A percentile compares a stretch with the other conserved stretches of the same genome.
Conservation (phyloP, 2,888 invertebrate species). For the Limnephilus marmoratus region DNA sequence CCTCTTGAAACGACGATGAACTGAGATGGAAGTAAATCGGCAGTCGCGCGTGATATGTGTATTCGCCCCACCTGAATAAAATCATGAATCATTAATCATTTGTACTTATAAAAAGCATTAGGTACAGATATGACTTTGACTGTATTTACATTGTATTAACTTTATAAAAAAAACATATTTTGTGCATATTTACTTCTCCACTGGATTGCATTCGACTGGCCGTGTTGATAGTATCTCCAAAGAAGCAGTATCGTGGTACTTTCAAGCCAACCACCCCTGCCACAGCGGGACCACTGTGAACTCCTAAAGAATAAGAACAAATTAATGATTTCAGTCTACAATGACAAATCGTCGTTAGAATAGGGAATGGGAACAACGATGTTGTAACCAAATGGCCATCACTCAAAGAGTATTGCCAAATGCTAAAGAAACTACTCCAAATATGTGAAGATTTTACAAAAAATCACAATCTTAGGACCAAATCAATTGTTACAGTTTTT, state of each 20-base stretch:
- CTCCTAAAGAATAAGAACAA: slow-evolving; percentile 72
- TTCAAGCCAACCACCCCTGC: slow-evolving; percentile 92
- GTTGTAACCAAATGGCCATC: too few species aligned
- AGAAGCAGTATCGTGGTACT: slow-evolving; percentile 91
- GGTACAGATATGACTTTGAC: too few species aligned
- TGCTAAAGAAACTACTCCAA: too few species aligned
- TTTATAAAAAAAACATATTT: not conserved
- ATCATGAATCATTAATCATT: not conserved
- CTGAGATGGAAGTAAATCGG: slow-evolving; percentile 80
- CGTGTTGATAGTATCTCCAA: slow-evolving; percentile 94
- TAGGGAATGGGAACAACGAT: too few species aligned
- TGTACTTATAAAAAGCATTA: too few species aligned
- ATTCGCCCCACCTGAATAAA: slow-evolving; percentile 74
- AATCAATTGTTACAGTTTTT: too few species aligned
- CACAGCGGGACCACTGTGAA: slow-evolving; percentile 92
- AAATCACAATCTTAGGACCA: too few species aligned
- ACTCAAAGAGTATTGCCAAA: too few species aligned
- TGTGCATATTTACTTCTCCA: slow-evolving; percentile 66
- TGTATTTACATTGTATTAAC: not conserved
- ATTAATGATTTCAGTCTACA: not conserved
- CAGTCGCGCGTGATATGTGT: slow-evolving; percentile 86
- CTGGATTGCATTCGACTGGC: slow-evolving; percentile 92
- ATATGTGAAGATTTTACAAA: too few species aligned
- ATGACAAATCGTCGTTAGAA: not conserved
- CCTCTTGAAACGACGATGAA: slow-evolving; percentile 86